Conservation (phyloP, 2,113 vertebrate species). For the Struthidea cinerea region DNA sequence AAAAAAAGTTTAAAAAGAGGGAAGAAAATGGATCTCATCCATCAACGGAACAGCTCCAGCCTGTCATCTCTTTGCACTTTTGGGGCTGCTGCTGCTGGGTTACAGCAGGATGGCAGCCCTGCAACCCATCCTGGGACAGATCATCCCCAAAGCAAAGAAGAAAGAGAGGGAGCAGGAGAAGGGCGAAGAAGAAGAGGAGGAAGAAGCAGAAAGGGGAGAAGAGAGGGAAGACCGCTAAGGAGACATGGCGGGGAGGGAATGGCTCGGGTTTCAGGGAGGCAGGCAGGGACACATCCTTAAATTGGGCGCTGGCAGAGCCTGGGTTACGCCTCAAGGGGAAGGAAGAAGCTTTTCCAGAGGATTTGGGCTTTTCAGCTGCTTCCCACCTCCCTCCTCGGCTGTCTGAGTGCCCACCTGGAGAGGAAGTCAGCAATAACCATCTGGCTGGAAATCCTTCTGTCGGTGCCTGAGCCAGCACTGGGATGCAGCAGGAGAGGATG, state of each 20-base stretch:
- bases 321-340: neutral
- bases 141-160: neutral
- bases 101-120: neutral
- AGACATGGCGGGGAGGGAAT: conserved; percentile 4
- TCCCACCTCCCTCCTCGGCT: neutral
- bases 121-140: neutral
- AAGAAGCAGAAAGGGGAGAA: neutral
- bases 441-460: neutral
- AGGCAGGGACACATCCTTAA: neutral
- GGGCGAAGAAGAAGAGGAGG: neutral
- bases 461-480: neutral
- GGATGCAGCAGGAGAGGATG: neutral
- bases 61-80: neutral
- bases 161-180: neutral
- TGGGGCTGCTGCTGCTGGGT: neutral
- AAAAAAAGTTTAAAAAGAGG: neutral
- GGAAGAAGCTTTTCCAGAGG: neutral
- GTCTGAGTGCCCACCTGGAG: neutral
- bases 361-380: conserved; percentile 7
- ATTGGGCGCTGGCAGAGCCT: neutral
- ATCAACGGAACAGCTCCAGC: neutral
- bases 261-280: conserved; percentile 60
- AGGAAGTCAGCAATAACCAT: neutral
- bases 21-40: neutral
- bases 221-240: neutral